These are phyloP conservation scores for Ecliptopera silaceata DNA, from an alignment of 2,888 invertebrate species.

Conservation along the genomic window DNA sequence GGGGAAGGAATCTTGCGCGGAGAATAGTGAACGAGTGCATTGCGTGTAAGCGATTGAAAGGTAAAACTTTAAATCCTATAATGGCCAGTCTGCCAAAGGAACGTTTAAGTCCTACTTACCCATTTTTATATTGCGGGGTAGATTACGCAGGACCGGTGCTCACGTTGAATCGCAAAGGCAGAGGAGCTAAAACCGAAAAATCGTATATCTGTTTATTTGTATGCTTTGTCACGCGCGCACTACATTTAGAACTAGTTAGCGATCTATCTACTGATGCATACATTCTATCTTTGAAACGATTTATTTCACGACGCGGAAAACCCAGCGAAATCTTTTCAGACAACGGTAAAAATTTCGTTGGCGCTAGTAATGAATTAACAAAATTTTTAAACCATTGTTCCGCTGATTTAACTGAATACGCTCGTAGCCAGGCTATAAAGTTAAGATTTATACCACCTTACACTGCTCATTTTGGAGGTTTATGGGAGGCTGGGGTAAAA, in stretches of 20 bases:
- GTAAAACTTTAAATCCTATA: background rate
- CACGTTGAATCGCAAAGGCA: background rate
- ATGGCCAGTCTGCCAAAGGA: background rate
- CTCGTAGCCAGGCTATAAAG: background rate
- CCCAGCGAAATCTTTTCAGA: background rate
- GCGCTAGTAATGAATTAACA: background rate
- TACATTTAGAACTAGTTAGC: background rate
- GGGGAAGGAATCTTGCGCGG: slow-evolving; percentile 23
- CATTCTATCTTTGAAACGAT: background rate
- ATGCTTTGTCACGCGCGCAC: background rate
- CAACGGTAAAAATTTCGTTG: background rate
- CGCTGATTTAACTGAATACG: background rate
- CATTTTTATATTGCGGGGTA: slow-evolving; percentile 5
- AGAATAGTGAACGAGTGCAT: slow-evolving; percentile 17
- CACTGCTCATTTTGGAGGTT: background rate
- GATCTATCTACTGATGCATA: background rate
- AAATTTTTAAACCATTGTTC: background rate
- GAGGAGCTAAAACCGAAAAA: background rate
- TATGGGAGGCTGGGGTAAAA: too few species aligned
- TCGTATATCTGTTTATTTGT: background rate
- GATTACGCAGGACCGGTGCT: slow-evolving; percentile 3
- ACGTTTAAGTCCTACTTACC: background rate
- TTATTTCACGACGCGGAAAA: background rate
- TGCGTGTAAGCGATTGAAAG: background rate
- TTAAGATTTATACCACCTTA: background rate